Conservation (phyloP, 2,797 vertebrate species). For the Chromobotia macracanthus region DNA sequence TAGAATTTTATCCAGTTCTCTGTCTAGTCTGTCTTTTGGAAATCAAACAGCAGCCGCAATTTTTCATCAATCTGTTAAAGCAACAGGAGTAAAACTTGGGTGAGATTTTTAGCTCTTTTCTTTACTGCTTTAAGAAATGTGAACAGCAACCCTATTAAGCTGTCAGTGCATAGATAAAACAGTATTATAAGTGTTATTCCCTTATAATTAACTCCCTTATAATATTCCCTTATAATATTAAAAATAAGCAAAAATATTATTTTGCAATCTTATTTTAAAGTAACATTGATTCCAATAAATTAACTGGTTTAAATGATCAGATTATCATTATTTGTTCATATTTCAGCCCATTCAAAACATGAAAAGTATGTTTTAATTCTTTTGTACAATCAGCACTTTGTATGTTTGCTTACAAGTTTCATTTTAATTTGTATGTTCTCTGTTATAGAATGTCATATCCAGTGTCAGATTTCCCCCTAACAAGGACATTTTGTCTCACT, state of each 20-base stretch:
- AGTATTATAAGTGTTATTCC: too few species aligned
- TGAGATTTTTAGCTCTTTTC: too few species aligned
- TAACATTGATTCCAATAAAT: too few species aligned
- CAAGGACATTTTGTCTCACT: neutral
- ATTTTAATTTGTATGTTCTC: neutral
- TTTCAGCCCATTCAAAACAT: too few species aligned
- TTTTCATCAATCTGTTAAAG: neutral
- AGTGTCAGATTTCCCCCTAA: neutral
- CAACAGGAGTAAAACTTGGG: neutral
- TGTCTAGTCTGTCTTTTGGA: neutral
- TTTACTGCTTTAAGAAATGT: neutral
- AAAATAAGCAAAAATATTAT: too few species aligned
- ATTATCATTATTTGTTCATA: too few species aligned
- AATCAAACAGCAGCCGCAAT: neutral
- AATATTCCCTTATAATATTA: too few species aligned
- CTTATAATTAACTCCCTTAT: too few species aligned
- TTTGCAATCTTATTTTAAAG: too few species aligned
- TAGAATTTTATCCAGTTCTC: neutral
- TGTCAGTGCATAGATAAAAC: too few species aligned
- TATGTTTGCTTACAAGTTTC: neutral
- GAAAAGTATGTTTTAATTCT: neutral
- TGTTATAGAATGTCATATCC: neutral
- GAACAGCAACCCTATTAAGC: neutral
- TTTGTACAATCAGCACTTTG: neutral
- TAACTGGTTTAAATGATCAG: too few species aligned